These are phyloP conservation scores for Sminthurides aquaticus DNA, from an alignment of 2,888 invertebrate genomes.

Conservation along the genomic window DNA sequence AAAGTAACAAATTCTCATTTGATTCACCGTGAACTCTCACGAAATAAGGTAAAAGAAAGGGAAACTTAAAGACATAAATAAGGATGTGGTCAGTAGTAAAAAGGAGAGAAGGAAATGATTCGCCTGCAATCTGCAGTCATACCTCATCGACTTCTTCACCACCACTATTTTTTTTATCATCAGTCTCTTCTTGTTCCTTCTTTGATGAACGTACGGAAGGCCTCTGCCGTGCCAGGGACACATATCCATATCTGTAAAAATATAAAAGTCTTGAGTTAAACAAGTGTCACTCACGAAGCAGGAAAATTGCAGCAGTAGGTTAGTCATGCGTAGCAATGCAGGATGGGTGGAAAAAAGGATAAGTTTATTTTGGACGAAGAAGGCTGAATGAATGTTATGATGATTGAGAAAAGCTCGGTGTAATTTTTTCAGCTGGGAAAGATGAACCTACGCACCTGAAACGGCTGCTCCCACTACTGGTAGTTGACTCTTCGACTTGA, in stretches of 20 bases:
- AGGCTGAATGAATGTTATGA: too few relatives aligned
- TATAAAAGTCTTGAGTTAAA: too few relatives aligned
- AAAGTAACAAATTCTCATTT: slow-evolving; percentile 6
- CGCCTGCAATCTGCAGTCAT: too few relatives aligned
- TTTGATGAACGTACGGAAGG: background rate
- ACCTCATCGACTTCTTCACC: slow-evolving; percentile 26
- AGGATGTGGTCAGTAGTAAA: background rate
- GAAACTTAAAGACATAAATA: background rate
- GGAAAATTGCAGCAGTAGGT: too few relatives aligned
- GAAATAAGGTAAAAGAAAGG: background rate
- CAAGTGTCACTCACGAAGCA: too few relatives aligned
- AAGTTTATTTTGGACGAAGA: too few relatives aligned
- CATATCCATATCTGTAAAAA: slow-evolving; percentile 22
- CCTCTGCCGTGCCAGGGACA: slow-evolving; percentile 14
- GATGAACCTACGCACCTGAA: slow-evolving; percentile 12
- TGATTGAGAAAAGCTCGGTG: too few relatives aligned
- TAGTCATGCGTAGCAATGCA: too few relatives aligned
- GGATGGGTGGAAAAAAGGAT: too few relatives aligned
- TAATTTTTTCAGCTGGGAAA: too few relatives aligned
- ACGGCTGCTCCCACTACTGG: slow-evolving; percentile 12
- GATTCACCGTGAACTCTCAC: background rate
- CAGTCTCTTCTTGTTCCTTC: slow-evolving; percentile 9
- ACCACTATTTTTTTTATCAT: slow-evolving; percentile 7
- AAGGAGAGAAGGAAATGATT: too few relatives aligned
- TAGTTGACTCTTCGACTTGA: slow-evolving; percentile 16